Evolutionary conservation across 1,140 invertebrate genomes (phyloP).

Genomic region (Atta cephalotes): DNA sequence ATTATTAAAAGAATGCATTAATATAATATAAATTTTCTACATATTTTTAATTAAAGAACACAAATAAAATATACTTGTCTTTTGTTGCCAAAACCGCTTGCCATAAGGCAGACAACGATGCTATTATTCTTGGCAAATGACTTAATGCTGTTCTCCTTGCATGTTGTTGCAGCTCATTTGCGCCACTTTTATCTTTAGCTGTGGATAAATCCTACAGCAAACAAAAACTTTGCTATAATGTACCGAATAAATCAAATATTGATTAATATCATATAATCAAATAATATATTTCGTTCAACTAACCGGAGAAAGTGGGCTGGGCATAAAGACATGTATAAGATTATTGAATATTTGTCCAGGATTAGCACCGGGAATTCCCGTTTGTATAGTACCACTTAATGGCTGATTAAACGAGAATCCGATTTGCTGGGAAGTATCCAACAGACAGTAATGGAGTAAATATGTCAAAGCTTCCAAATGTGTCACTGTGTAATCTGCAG

Average conservation of each 20-base stretch:
- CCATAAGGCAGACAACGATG: constrained; percentile 93
- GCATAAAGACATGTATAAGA: constrained; percentile 92
- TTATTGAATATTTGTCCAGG: constrained; percentile 93
- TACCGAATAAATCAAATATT: constrained; percentile 9
- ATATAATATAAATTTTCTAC: not conserved
- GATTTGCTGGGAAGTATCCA: constrained; percentile 90
- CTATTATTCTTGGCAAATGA: constrained; percentile 93
- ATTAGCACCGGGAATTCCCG: constrained; percentile 87
- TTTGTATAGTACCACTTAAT: constrained; percentile 83
- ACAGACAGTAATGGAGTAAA: constrained; percentile 94
- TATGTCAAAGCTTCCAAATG: constrained; percentile 94
- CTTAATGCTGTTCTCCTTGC: constrained; percentile 92
- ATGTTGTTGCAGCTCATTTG: constrained; percentile 87
- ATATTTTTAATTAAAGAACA: constrained; percentile 20
- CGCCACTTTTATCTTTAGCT: constrained; percentile 79
- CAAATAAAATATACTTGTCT: constrained; percentile 82
- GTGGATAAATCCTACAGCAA: constrained; percentile 73
- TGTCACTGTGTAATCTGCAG: constrained; percentile 93
- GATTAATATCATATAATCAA: constrained; percentile 27
- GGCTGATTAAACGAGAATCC: constrained; percentile 89
- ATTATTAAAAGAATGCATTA: constrained; percentile 32
- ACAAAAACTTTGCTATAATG: constrained; percentile 7
- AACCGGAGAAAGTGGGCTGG: constrained; percentile 85
- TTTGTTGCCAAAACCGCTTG: constrained; percentile 88
- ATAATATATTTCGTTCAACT: constrained; percentile 52